Percentiles rank a stretch among this genome's conserved stretches.
phyloP scores from a whole-genome alignment of 2,113 vertebrate species.

The Polypterus bichir region DNA sequence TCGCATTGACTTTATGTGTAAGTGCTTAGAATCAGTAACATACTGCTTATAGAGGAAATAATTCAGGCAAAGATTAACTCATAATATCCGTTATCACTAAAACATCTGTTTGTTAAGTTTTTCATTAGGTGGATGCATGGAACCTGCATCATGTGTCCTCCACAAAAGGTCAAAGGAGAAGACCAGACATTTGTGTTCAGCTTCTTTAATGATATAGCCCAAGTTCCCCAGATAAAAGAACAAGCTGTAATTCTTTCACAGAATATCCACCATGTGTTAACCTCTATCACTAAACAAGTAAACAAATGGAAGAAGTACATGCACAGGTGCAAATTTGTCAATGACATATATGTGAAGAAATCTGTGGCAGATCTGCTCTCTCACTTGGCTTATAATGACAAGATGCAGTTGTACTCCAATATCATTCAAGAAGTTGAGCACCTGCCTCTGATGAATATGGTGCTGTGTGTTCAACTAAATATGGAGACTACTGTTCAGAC shows the following conservation, averaged over 20 bases:
- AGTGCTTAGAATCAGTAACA: too few species aligned
- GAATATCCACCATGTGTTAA: conserved; percentile 57
- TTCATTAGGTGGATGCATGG: conserved; percentile 86
- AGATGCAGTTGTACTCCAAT: conserved; percentile 62
- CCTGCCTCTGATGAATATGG: conserved; percentile 50
- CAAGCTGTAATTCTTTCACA: conserved; percentile 53
- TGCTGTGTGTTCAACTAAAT: conserved; percentile 64
- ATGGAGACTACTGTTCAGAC: conserved; percentile 54
- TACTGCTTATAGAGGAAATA: too few species aligned
- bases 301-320: conserved; percentile 68
- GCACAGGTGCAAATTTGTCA: conserved; percentile 73
- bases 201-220: conserved; percentile 66
- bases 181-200: conserved; percentile 54
- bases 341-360: conserved; percentile 54
- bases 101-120: conserved; percentile 34
- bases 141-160: conserved; percentile 74
- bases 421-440: conserved; percentile 49
- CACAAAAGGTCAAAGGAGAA: conserved; percentile 44
- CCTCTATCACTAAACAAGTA: conserved; percentile 49
- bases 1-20: too few species aligned
- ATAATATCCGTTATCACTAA: too few species aligned
- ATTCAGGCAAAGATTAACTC: too few species aligned
- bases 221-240: conserved; percentile 59
- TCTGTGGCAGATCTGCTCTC: conserved; percentile 65
- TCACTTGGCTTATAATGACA: conserved; percentile 67